A percentile compares a stretch with the other conserved stretches of the same genome.
These are phyloP conservation scores for Amblyopsis hoosieri DNA, from an alignment of 2,797 vertebrate species.

Conservation along the genomic window DNA sequence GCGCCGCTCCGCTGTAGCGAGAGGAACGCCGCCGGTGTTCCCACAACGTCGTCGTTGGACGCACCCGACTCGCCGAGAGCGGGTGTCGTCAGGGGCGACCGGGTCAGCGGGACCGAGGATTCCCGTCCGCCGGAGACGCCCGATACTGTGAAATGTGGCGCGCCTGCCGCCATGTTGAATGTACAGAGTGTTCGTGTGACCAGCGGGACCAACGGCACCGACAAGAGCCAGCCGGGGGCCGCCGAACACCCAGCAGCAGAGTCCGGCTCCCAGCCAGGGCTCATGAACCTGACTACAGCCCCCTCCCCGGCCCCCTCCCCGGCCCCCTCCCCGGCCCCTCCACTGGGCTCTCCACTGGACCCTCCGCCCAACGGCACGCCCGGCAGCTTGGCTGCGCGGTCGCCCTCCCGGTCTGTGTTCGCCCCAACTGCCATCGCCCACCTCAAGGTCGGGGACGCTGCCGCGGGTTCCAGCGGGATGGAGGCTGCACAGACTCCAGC, in stretches of 20 bases:
- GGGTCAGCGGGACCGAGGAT: slow-evolving; percentile 9
- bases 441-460: slow-evolving; percentile 12
- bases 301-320: not conserved
- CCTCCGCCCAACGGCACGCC: slow-evolving; percentile 28
- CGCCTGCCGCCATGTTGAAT: slow-evolving; percentile 30
- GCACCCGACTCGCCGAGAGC: slow-evolving; percentile 21
- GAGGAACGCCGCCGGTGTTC: slow-evolving; percentile 10
- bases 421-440: slow-evolving; percentile 19
- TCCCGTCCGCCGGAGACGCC: slow-evolving; percentile 24
- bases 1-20: slow-evolving; percentile 26
- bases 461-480: slow-evolving; percentile 13
- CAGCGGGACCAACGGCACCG: slow-evolving; percentile 13
- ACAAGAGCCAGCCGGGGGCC: slow-evolving; percentile 17
- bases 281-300: slow-evolving; percentile 43
- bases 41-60: slow-evolving; percentile 13
- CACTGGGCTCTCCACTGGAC: slow-evolving; percentile 46
- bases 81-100: slow-evolving; percentile 4
- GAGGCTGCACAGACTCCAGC: slow-evolving; percentile 20
- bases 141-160: slow-evolving; percentile 6
- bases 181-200: slow-evolving; percentile 38
- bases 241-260: not conserved
- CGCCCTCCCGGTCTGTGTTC: slow-evolving; percentile 35
- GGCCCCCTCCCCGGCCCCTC: slow-evolving; percentile 1
- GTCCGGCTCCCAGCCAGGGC: slow-evolving; percentile 42
- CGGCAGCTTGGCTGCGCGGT: slow-evolving; percentile 34